Evolutionary conservation across 1,140 invertebrate species (phyloP).

Genomic region (Lasioglossum albipes): DNA sequence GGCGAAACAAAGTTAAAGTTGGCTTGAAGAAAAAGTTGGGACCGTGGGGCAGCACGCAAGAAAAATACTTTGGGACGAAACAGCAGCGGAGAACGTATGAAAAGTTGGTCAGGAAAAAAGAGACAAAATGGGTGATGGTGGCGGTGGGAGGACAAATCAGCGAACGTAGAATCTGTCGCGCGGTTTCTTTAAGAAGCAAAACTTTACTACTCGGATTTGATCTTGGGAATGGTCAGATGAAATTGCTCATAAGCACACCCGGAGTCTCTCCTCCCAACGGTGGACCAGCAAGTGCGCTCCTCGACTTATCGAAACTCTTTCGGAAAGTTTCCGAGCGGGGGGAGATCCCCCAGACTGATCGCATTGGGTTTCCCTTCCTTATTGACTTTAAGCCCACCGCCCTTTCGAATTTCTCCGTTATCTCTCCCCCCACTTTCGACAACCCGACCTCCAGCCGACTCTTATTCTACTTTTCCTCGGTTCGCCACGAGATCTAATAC

Average conservation of each 20-base stretch:
- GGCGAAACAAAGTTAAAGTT: neutral
- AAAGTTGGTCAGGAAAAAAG: neutral
- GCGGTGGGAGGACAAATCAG: neutral
- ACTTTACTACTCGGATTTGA: slow-evolving; percentile 55
- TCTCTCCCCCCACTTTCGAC: neutral
- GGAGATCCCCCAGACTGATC: slow-evolving; percentile 59
- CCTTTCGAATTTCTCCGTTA: slow-evolving; percentile 43
- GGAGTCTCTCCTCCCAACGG: slow-evolving; percentile 38
- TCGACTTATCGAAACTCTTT: slow-evolving; percentile 66
- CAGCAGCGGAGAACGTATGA: slow-evolving; percentile 12
- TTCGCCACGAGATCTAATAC: slow-evolving; percentile 1
- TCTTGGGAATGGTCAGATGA: slow-evolving; percentile 53
- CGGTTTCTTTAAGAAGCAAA: slow-evolving; percentile 42
- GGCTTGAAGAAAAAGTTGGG: neutral
- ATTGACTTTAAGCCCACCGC: slow-evolving; percentile 68
- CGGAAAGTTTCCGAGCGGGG: slow-evolving; percentile 47
- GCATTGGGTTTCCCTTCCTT: slow-evolving; percentile 59
- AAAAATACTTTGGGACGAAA: slow-evolving; percentile 5
- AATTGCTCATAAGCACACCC: slow-evolving; percentile 61
- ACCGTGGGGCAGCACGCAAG: too few species aligned
- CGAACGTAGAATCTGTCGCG: slow-evolving; percentile 40
- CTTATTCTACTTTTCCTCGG: neutral
- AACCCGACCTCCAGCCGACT: neutral
- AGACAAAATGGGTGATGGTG: too few species aligned
- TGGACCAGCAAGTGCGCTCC: slow-evolving; percentile 49